phyloP scores from a whole-genome alignment of 2,113 vertebrate genomes.

The Etia nguti region DNA sequence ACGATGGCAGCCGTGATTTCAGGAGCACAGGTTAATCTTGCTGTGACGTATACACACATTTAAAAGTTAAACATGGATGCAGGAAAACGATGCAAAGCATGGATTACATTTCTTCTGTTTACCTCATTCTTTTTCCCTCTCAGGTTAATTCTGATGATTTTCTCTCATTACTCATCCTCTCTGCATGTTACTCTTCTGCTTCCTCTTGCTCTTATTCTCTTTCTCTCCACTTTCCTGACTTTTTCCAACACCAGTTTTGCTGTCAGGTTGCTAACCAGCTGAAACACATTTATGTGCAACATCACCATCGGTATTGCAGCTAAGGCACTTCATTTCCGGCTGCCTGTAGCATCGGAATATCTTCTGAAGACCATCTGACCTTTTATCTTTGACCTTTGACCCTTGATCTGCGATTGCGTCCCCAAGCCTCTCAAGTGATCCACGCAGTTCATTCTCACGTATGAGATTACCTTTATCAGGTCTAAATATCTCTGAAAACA shows the following conservation, averaged over 20 bases:
- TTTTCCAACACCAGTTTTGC: fast-evolving
- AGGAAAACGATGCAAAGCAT: background rate
- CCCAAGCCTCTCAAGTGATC: fast-evolving
- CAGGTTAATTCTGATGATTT: background rate
- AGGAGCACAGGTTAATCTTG: background rate
- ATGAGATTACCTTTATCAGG: fast-evolving
- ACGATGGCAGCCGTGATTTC: background rate
- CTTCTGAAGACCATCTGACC: background rate
- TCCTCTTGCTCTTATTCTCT: background rate
- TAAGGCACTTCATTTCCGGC: background rate
- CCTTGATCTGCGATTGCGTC: fast-evolving
- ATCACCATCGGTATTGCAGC: fast-evolving
- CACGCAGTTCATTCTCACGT: fast-evolving
- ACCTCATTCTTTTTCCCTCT: background rate
- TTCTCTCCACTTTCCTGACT: background rate
- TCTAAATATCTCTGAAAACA: background rate
- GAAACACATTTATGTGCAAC: background rate
- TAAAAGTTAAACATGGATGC: fast-evolving
- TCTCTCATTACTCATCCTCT: background rate
- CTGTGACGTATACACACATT: background rate
- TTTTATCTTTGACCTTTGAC: too few species aligned
- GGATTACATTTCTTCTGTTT: background rate
- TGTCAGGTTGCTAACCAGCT: background rate
- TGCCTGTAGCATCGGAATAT: background rate
- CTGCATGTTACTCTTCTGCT: background rate